Evolutionary conservation across 2,113 vertebrate species (phyloP).

Genomic region (Lucifuga dentata): DNA sequence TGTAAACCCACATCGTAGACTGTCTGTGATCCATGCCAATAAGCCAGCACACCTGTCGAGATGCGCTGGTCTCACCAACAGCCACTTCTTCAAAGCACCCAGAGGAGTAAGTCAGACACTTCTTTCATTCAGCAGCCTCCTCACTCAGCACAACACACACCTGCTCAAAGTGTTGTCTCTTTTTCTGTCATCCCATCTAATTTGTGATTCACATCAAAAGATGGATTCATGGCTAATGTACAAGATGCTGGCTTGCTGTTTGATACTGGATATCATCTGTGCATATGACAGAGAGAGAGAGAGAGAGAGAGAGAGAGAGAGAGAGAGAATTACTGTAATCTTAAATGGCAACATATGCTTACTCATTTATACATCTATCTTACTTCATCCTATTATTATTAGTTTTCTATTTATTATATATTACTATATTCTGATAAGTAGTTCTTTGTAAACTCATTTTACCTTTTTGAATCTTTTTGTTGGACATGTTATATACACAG

Average conservation of each 20-base stretch:
- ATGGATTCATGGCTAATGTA: conserved; percentile 26
- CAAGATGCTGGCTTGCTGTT: conserved; percentile 28
- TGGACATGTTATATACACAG: too few species aligned
- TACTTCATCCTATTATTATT: too few species aligned
- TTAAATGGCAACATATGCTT: too few species aligned
- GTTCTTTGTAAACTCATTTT: too few species aligned
- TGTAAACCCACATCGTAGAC: conserved; percentile 14
- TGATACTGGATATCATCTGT: conserved; percentile 19
- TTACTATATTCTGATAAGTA: too few species aligned
- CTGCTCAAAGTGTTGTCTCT: conserved; percentile 33
- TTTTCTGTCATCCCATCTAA: conserved; percentile 12
- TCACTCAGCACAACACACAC: conserved; percentile 52
- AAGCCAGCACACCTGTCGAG: conserved; percentile 44
- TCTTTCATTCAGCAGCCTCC: conserved; percentile 24
- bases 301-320: too few species aligned
- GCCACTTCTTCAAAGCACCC: conserved; percentile 29
- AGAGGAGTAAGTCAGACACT: conserved; percentile 14
- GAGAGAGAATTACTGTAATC: too few species aligned
- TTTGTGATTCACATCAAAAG: conserved; percentile 39
- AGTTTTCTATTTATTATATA: too few species aligned
- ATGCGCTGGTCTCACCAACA: conserved; percentile 17
- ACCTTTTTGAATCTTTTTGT: too few species aligned
- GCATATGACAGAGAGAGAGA: conserved; percentile 27
- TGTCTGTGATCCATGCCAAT: not conserved
- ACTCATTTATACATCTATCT: too few species aligned